These are phyloP conservation scores for Megaceryle maxima DNA, from an alignment of 2,113 vertebrate genomes.

Conservation along the genomic window DNA sequence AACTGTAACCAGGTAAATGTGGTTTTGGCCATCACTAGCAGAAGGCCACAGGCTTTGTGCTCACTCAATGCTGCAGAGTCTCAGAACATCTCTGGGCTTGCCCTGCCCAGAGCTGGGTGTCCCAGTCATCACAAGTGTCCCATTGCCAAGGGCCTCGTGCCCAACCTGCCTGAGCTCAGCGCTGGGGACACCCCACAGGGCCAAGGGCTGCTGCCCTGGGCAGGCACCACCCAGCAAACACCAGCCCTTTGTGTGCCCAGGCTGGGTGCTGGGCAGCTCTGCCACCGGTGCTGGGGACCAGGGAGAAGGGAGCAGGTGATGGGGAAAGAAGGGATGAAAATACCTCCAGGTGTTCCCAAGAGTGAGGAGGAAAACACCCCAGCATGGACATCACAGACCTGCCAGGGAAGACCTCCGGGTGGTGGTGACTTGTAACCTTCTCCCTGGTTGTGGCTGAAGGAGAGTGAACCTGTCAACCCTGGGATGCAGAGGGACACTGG, in stretches of 20 bases:
- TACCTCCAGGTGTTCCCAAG: not conserved
- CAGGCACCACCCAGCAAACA: not conserved
- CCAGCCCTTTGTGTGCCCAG: not conserved
- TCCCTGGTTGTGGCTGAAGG: not conserved
- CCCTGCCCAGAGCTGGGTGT: not conserved
- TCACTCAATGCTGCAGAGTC: not conserved
- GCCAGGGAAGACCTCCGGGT: not conserved
- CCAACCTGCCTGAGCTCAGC: not conserved
- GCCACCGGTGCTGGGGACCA: not conserved
- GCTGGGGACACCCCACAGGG: not conserved
- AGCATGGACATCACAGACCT: not conserved
- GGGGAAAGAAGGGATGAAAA: not conserved
- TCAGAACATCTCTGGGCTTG: not conserved
- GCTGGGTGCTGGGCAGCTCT: not conserved
- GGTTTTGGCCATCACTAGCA: not conserved
- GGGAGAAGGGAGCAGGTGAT: not conserved
- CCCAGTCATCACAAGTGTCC: not conserved
- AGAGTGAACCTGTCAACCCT: not conserved
- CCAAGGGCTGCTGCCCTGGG: not conserved
- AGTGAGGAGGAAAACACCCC: not conserved
- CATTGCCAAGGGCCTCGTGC: not conserved
- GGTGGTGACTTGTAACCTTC: not conserved
- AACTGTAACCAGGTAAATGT: not conserved
- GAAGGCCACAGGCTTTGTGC: rapidly evolving
- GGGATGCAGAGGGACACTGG: not conserved